These are phyloP conservation scores for Megaceryle torquata DNA, from an alignment of 2,113 vertebrate species.

Conservation along the genomic window DNA sequence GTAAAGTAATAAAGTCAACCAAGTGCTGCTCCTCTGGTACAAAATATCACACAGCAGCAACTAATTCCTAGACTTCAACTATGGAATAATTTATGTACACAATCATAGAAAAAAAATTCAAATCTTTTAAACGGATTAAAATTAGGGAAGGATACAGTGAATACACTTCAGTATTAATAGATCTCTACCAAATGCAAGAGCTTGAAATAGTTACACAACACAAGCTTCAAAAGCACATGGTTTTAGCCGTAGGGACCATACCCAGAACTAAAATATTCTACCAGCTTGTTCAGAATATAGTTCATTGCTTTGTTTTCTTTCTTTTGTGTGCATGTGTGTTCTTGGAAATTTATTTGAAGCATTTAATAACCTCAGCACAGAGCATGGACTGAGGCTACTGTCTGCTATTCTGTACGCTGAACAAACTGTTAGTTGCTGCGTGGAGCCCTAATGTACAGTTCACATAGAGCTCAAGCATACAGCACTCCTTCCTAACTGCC, in stretches of 20 bases:
- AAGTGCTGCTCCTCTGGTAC: background rate
- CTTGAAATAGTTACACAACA: constrained; percentile 12
- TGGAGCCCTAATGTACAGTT: background rate
- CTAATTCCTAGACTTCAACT: background rate
- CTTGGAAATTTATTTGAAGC: background rate
- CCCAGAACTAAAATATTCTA: background rate
- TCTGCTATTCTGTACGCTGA: background rate
- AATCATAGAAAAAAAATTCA: background rate
- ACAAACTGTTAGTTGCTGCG: background rate
- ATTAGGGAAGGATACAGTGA: background rate
- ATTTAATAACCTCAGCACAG: background rate
- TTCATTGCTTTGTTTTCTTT: background rate
- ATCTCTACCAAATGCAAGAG: background rate
- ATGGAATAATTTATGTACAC: background rate
- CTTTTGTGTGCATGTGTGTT: background rate
- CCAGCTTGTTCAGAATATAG: background rate
- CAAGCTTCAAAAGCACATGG: background rate
- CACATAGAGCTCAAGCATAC: background rate
- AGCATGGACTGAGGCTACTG: background rate
- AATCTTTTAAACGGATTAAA: constrained; percentile 29
- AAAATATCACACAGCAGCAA: background rate
- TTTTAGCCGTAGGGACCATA: background rate
- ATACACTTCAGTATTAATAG: background rate
- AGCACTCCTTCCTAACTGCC: background rate
- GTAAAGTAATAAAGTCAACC: background rate